Conservation (phyloP, 1,140 invertebrate genomes). For the Eciton burchellii region DNA sequence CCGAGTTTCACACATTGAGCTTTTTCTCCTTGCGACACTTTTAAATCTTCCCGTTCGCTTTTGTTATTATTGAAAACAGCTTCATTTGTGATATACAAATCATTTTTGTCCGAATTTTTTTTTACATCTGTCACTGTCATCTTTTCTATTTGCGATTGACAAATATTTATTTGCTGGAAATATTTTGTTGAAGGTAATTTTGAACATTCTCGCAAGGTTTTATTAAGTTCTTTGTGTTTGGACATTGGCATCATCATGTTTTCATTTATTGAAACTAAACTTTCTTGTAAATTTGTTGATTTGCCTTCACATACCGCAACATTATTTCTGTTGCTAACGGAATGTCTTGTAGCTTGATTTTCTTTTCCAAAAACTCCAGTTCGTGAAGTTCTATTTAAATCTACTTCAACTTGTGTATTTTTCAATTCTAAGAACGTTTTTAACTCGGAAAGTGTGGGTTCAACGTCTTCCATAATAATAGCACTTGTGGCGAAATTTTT, state of each 20-base stretch:
- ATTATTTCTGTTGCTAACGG: constrained; percentile 96
- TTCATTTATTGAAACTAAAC: constrained; percentile 97
- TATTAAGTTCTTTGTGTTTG: constrained; percentile 97
- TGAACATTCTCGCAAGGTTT: constrained; percentile 94
- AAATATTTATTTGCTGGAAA: constrained; percentile 90
- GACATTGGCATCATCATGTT: constrained; percentile 98
- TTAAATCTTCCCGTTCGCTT: constrained; percentile 46
- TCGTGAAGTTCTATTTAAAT: constrained; percentile 86
- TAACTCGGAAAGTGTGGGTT: constrained; percentile 97
- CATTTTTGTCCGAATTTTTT: constrained; percentile 47
- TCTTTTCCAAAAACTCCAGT: constrained; percentile 88
- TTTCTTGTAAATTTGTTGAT: constrained; percentile 97
- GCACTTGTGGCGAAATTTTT: constrained; percentile 98
- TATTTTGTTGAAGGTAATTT: constrained; percentile 98
- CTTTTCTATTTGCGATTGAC: constrained; percentile 22
- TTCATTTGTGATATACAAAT: constrained; percentile 27
- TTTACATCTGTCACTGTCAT: constrained; percentile 33
- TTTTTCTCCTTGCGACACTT: constrained; percentile 46
- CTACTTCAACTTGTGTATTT: constrained; percentile 96
- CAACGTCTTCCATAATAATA: constrained; percentile 96
- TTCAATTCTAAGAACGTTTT: constrained; percentile 99
- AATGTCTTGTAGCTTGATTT: constrained; percentile 91
- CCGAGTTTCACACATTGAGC: constrained; percentile 50
- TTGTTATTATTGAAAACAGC: constrained; percentile 62
- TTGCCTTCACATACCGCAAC: constrained; percentile 98